Percentiles rank a stretch among this genome's conserved stretches.
Evolutionary conservation across 2,797 vertebrate genomes (phyloP).

Genomic region (Macropus fuliginosus): DNA sequence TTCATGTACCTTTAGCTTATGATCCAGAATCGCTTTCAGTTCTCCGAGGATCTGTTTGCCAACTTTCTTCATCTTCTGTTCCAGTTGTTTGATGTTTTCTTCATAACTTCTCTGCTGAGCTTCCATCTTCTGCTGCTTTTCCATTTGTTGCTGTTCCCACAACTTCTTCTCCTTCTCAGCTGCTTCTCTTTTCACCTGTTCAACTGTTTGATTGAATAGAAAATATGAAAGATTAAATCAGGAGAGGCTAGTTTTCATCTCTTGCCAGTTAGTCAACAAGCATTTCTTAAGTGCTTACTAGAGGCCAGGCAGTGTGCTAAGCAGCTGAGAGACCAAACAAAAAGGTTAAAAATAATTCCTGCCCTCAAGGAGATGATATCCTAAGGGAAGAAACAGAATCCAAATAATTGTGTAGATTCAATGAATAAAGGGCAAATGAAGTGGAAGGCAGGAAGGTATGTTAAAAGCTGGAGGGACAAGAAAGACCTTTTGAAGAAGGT

Average conservation of each 20-base stretch:
- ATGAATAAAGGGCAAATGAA: neutral
- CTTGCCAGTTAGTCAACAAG: neutral
- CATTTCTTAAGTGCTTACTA: neutral
- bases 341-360: neutral
- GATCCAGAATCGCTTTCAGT: neutral
- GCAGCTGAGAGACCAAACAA: neutral
- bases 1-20: slow-evolving; percentile 46
- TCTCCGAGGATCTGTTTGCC: neutral
- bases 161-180: slow-evolving; percentile 48
- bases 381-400: neutral
- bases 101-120: neutral
- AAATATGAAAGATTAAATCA: neutral
- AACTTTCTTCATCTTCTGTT: slow-evolving; percentile 27
- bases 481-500: too few species aligned
- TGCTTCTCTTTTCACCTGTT: slow-evolving; percentile 24
- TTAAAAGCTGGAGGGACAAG: neutral
- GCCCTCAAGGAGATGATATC: neutral
- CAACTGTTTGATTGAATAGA: slow-evolving; percentile 29
- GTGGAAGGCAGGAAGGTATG: neutral
- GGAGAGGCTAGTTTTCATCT: neutral
- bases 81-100: slow-evolving; percentile 37
- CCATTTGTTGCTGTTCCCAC: slow-evolving; percentile 22
- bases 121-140: slow-evolving; percentile 40
- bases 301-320: neutral
- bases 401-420: neutral